Base-by-base conservation (phyloP, 2,888 invertebrate genomes). In the Xanthia togata region DNA sequence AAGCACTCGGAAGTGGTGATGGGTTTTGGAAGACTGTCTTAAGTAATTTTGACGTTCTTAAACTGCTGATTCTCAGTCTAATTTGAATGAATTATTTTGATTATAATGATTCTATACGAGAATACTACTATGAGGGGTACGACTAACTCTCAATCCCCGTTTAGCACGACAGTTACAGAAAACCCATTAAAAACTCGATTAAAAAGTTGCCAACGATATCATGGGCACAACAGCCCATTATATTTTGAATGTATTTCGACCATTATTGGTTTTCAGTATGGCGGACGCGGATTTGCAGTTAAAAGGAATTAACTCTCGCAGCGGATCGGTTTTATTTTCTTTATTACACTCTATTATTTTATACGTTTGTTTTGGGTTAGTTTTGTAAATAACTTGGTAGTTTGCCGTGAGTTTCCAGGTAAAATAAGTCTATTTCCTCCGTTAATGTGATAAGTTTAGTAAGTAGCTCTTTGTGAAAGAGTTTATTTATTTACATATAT, bases 131-230 rank as follows among this genome's bases (percentile, higher is more conserved):
- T 20, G 12, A n/a, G 70, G 44, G 23, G 14, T 14, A 31, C 53
- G 31, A 59, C 69, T n/a, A 67, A 80, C 50, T 63, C 53, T 20
- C 26, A 63, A 41, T n/a, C n/a, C 47, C 11, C 47, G 31, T 73
- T 81, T 83, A 83, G n/a, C 69, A 83, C 60, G 12, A 67, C 59
- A 84, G 69, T 79, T 68, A 69, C 57, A 9, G 57, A 50, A 38
- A 63, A 26, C 64, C 35, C 55, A 68, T 74, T 73, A 17, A 70
- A 76, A 84, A 73, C 31, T 76, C 81, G 62, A 84, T 81, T 85
- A 76, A 73, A 84, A 83, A 83, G 85, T 81, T 81, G 76, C 68
- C 68, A 71, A 71, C 75, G 68, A 65, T 69, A 72, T 60, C 70
- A 47, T 35, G 55, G 70, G 17, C 47, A 14, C 59, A 74, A 64